Base-by-base conservation (phyloP, 2,113 vertebrate genomes). In the Podarcis muralis region DNA sequence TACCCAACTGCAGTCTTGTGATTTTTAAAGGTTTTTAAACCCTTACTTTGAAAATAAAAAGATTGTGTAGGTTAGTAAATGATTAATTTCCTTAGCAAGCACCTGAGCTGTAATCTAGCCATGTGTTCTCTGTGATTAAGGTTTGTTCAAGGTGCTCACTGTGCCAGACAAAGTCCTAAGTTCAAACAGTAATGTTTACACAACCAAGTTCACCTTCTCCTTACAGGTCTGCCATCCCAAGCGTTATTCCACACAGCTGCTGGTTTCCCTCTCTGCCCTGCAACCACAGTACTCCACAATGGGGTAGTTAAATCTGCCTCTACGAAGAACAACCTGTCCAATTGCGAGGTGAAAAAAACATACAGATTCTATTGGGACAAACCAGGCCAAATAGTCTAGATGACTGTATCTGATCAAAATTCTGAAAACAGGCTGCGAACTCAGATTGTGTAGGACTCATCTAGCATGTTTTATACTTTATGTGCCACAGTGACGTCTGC, bases 31-130 rank as follows among this genome's bases (percentile, higher is more conserved):
- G 74, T 48, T 43, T 84, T 66, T 86, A 59, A 79, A 86, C 85
- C 27, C 62, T 35, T 65, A 27, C 32, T 62, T 88, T 68, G 78
- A 88, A 76, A 68, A 84, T 69, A 27, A 69, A 84, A n/a, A 27
- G 43, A 69, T 57, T 88, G 72, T 83, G 72, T 6, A 37, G 30
- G 20, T 15, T 59, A 68, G 72, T 78, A 30, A 86, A 77, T 87
- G 13, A 90, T 79, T 84, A 87, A 81, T 53, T 81, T 76, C 75
- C 68, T 66, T 72, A 48, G n/a, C 86, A 81, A 83, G 76, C 80
- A 90, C 77, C 90, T 78, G 93, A 93, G 93, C 95, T 93, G 93
- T 92, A 89, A 40, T 81, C 62, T 86, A 84, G 87, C 88, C 85
- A 86, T 87, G 89, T 87, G 80, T 78, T 83, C 25, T 62, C 43